A percentile compares a stretch with the other conserved stretches of the same genome.
These are phyloP conservation scores for Penaeus monodon DNA, from an alignment of 2,888 invertebrate species.

Conservation along the genomic window DNA sequence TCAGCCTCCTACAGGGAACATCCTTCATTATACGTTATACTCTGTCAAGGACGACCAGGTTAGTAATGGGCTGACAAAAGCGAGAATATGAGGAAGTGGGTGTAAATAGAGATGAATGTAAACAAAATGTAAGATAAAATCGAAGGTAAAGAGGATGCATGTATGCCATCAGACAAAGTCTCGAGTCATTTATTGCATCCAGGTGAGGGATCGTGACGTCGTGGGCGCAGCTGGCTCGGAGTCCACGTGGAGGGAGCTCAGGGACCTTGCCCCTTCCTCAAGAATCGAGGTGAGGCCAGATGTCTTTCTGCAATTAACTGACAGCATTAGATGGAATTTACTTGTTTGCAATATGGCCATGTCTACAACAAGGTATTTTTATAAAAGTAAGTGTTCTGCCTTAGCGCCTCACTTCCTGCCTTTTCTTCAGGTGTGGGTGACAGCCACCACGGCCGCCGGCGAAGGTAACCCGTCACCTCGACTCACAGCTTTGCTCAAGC, in stretches of 20 bases:
- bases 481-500: constrained; percentile 37
- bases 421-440: constrained; percentile 58
- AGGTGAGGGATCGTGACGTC: constrained; percentile 47
- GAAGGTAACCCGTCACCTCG: constrained; percentile 51
- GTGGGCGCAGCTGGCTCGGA: constrained; percentile 50
- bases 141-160: no score
- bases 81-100: no score
- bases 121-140: no score
- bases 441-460: constrained; percentile 60
- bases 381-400: background rate
- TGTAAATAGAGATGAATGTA: no score
- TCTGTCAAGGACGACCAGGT: constrained; percentile 52
- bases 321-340: background rate
- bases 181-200: background rate
- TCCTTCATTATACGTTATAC: constrained; percentile 49
- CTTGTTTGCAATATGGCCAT: background rate
- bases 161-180: no score
- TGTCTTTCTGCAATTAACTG: constrained; percentile 76
- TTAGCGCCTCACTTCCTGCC: background rate
- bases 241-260: constrained; percentile 53
- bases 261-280: constrained; percentile 62
- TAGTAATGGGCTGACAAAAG: background rate
- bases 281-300: constrained; percentile 87
- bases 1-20: constrained; percentile 35
- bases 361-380: background rate